Evolutionary conservation across 2,797 vertebrate species (phyloP).

Genomic region (Podarcis siculus): DNA sequence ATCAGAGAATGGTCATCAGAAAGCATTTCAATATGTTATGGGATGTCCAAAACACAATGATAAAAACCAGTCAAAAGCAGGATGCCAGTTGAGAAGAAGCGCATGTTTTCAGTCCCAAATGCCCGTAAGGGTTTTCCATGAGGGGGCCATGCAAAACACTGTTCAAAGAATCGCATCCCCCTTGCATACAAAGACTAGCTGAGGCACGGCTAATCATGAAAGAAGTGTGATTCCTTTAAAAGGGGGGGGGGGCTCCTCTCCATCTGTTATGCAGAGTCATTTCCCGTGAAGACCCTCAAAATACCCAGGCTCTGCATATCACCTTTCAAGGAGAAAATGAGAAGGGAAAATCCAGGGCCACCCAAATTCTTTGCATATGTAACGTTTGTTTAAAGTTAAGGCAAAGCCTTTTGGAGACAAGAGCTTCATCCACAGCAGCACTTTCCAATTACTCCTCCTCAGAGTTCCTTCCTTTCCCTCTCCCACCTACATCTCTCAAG

Average conservation of each 20-base stretch:
- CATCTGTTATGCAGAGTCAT: constrained; percentile 47
- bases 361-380: constrained; percentile 60
- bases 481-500: constrained; percentile 18
- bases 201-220: constrained; percentile 25
- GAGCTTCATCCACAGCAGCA: constrained; percentile 22
- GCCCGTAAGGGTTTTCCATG: neutral
- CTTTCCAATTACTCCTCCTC: constrained; percentile 53
- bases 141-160: constrained; percentile 14
- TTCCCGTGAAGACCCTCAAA: constrained; percentile 51
- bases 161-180: constrained; percentile 5
- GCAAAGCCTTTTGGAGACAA: constrained; percentile 30
- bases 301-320: constrained; percentile 51
- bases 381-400: constrained; percentile 53
- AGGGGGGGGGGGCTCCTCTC: neutral
- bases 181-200: constrained; percentile 45
- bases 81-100: neutral
- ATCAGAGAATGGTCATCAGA: neutral
- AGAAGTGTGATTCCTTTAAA: neutral
- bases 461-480: constrained; percentile 44
- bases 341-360: constrained; percentile 54
- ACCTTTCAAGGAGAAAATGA: constrained; percentile 44
- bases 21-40: neutral
- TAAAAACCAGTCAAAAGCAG: fast-evolving
- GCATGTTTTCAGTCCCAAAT: neutral
- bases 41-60: neutral